Evolutionary conservation across 2,888 invertebrate species (phyloP), one percentile per base, ranked within the genome.

Genomic region (Tetanocera ferruginea): DNA sequence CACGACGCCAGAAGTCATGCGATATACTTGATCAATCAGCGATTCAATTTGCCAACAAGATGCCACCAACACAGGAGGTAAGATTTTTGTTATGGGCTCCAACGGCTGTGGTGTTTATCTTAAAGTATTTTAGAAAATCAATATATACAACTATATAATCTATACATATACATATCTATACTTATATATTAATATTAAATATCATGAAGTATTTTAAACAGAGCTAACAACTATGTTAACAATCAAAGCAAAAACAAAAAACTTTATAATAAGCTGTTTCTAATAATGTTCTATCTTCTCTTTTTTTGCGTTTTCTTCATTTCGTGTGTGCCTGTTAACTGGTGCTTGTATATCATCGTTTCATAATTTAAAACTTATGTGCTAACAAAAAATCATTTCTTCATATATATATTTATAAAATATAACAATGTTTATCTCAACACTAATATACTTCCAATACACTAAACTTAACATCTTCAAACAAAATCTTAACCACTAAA

Each of bases 1-100:
- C 90, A 57, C 91, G 94, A 5, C 92, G 97, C 3, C 98, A 98
- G 91, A 97, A 97, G 89, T 97, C 97, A 0, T 98, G 97, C 96
- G 98, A 98, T 87, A 91, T 97, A n/a, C 91, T 97, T 17, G 98
- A 98, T 88, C 97, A 97, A 86, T 93, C 93, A 0, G 94, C 96
- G 0, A 91, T 97, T 76, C 93, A 94, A 28, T 94, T 94, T 79
- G 96, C 96, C 62, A 92, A 93, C 83, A 92, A 93, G 82, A 94
- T 94, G 87, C 87, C 87, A 55, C 93, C 93, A 84, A 91, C 91
- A 43, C 91, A 93, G 86, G 93, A 93, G 91, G 93, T 93, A 90
- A 88, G 78, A 28, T 8, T 60, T 23, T 57, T 57, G 9, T 19
- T 37, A 37, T 19, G 14, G 23, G 9, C 64, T 49, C 1, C 2